Evolutionary conservation across 2,888 invertebrate species (phyloP), one percentile per base, ranked within the genome.

Genomic region (Pseudeuparius sepicola): DNA sequence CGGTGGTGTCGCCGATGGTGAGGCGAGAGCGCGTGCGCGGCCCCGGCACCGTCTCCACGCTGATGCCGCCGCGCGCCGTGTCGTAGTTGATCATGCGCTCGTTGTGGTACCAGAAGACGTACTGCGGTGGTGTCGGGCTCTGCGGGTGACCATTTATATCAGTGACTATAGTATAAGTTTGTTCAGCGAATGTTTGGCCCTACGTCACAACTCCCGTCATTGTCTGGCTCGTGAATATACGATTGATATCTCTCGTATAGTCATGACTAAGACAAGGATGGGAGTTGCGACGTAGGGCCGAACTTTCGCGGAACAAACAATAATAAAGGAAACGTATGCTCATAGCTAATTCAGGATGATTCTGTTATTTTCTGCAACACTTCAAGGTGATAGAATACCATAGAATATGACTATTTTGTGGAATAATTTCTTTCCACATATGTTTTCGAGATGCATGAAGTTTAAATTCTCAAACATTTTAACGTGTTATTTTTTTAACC

Each of bases 51-150:
- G 87, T 88, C 60, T 78, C 75, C 55, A 90, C 87, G 47, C 73
- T 72, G 48, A 87, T 85, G 48, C 78, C 79, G 48, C 86, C 81
- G 55, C 87, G 75, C 51, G 81, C 70, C 52, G 75, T 80, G 66
- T 89, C 88, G 66, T 88, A 89, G 72, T 89, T 90, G 68, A 90
- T 87, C 81, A 90, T 87, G 58, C 84, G 80, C 64, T 83, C 82
- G 68, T 90, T 88, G 70, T 89, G 89, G 68, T 85, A 89, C 90
- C 90, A 90, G 70, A 89, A 89, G 58, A 92, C 88, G 70, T 88
- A 90, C 66, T 88, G 88, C 47, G 89, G 89, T 49, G 88, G 89
- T 57, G 81, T 84, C 35, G 89, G 89, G 61, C 88, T 88, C 85
- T 88, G 73, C 3, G 74, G 73, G 49, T 41, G 31, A n/a, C n/a